These are phyloP conservation scores for Microtus montanus DNA, from an alignment of 2,113 vertebrate species.

Conservation along the genomic window DNA sequence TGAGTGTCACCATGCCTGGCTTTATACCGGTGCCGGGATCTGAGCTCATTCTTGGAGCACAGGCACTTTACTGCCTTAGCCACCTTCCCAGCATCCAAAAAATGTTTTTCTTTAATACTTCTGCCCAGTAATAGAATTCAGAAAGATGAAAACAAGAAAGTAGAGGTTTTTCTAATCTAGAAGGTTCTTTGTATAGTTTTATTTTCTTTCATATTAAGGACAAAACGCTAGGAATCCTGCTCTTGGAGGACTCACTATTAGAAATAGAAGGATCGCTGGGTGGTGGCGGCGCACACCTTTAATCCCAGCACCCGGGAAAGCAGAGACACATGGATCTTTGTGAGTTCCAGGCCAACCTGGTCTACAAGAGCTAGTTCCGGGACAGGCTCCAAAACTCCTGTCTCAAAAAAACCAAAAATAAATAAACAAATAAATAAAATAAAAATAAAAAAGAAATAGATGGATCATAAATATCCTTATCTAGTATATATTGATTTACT, in stretches of 20 bases:
- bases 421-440: too few relatives aligned
- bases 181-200: neutral
- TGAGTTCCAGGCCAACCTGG: too few relatives aligned
- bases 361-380: too few relatives aligned
- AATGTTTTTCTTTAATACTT: neutral
- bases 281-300: too few relatives aligned
- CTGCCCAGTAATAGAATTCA: neutral
- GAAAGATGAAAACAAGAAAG: constrained; percentile 1
- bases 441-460: neutral
- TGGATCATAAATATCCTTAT: neutral
- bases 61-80: neutral
- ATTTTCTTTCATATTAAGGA: constrained; percentile 12
- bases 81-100: neutral
- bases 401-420: neutral
- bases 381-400: too few relatives aligned
- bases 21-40: neutral
- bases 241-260: constrained; percentile 2
- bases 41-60: neutral
- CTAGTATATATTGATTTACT: neutral
- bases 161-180: neutral
- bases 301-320: too few relatives aligned
- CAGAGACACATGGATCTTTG: too few relatives aligned
- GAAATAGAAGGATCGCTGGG: neutral
- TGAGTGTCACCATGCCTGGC: neutral
- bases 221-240: neutral